Conservation (phyloP, 2,113 vertebrate genomes). For the Gallinago jamesoni region DNA sequence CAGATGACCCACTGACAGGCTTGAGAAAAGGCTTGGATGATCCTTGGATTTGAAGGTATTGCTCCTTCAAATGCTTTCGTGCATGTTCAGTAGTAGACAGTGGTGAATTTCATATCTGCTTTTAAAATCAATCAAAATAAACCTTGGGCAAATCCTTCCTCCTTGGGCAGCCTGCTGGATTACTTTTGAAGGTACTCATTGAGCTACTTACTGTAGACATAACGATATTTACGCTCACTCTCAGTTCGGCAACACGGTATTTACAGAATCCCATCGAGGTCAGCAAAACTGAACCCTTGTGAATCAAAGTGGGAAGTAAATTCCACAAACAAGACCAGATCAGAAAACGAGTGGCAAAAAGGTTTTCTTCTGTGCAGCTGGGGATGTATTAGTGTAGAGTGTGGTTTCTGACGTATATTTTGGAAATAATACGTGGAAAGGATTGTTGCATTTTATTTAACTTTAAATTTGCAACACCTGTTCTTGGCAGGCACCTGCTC, state of each 20-base stretch:
- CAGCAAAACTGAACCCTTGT: not conserved
- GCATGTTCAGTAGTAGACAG: not conserved
- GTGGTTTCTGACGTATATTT: not conserved
- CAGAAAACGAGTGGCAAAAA: not conserved
- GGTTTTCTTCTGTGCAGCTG: not conserved
- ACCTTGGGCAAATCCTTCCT: not conserved
- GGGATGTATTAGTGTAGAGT: not conserved
- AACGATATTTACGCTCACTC: not conserved
- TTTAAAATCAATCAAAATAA: not conserved
- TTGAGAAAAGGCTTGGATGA: not conserved
- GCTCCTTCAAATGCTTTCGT: not conserved
- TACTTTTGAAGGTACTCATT: not conserved
- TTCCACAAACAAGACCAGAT: not conserved
- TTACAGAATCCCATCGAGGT: not conserved
- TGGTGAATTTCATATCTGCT: fast-evolving
- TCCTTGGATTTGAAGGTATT: not conserved
- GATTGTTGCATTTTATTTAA: not conserved
- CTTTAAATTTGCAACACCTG: not conserved
- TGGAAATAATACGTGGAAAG: not conserved
- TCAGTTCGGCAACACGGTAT: not conserved
- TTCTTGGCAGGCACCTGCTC: not conserved
- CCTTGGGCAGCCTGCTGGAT: not conserved
- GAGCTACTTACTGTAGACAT: not conserved
- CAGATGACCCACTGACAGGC: not conserved
- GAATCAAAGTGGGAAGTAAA: not conserved